Evolutionary conservation across 64 coral and sea anemone species (phyloP), one percentile per base, ranked within the genome.

Genomic region (Montipora sp.): DNA sequence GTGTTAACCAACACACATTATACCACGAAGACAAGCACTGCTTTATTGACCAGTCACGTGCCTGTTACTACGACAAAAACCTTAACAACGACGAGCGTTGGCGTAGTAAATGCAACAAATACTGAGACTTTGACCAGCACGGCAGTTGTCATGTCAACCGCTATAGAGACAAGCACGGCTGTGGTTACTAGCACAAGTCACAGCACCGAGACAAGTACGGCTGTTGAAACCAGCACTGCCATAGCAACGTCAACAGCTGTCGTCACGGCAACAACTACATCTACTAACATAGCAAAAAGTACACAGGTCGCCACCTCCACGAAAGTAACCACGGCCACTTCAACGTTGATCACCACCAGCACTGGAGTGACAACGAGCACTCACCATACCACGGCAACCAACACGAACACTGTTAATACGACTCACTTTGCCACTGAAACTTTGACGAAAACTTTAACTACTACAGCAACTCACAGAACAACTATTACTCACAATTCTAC

Each of bases 371-470:
- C 65, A 72, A 85, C 82, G 8, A 85, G 82, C 65, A 82, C 89
- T 44, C 16, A n/a, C 15, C 27, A 83, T 13, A 46, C 80, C 7
- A 91, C 89, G 13, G 89, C 89, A 11, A 91, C 89, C 10, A 24
- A 80, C 12, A 90, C 89, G 18, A 80, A 79, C 65, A 78, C 44
- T 22, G 44, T 85, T 23, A 85, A 85, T 67, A 18, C 65, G 0
- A 91, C 89, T 49, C 13, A 81, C 14, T 7, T 75, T 36, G 68
- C 71, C 3, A 91, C 78, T 18, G 50, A 70, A 23, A 91, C 89
- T 6, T 27, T 59, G 59, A 91, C 78, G 36, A 46, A 91, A 24
- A 91, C 79, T n/a, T n/a, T 91, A 7, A 87, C 90, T 22, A 77
- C 80, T 1, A 77, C 59, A 57, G 80, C 82, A 11, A 84, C 90